Conservation (phyloP, 2,113 vertebrate genomes). For the Actenoides hombroni region DNA sequence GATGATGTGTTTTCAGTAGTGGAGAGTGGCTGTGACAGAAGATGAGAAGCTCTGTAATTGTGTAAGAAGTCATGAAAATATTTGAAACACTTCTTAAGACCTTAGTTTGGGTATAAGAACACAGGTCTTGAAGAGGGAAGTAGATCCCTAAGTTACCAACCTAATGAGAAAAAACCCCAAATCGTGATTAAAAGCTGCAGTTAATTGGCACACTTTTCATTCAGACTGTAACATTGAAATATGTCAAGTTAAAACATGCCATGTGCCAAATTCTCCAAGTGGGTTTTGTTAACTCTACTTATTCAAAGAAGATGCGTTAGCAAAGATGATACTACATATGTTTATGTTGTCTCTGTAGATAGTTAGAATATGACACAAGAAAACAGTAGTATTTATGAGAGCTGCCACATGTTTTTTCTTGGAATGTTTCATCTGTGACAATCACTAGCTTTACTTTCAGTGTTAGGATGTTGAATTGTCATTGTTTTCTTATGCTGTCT, state of each 20-base stretch:
- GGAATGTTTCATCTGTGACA: background rate
- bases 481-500: background rate
- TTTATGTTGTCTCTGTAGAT: background rate
- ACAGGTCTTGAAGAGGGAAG: background rate
- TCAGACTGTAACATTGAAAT: background rate
- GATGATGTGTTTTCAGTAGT: background rate
- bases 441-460: background rate
- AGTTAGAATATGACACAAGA: background rate
- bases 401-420: background rate
- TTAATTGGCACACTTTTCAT: background rate
- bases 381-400: background rate
- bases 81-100: background rate
- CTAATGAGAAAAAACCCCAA: background rate
- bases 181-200: background rate
- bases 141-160: background rate
- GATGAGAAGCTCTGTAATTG: background rate
- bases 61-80: background rate
- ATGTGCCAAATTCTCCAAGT: background rate
- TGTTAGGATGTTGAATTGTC: background rate
- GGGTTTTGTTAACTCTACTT: background rate
- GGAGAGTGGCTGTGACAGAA: background rate
- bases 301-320: background rate
- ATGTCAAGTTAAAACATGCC: background rate
- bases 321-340: background rate
- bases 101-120: background rate